Percentiles rank a stretch among this genome's conserved stretches.
These are phyloP conservation scores for Penaeus vannamei DNA, from an alignment of 1,140 invertebrate species.

Conservation along the genomic window DNA sequence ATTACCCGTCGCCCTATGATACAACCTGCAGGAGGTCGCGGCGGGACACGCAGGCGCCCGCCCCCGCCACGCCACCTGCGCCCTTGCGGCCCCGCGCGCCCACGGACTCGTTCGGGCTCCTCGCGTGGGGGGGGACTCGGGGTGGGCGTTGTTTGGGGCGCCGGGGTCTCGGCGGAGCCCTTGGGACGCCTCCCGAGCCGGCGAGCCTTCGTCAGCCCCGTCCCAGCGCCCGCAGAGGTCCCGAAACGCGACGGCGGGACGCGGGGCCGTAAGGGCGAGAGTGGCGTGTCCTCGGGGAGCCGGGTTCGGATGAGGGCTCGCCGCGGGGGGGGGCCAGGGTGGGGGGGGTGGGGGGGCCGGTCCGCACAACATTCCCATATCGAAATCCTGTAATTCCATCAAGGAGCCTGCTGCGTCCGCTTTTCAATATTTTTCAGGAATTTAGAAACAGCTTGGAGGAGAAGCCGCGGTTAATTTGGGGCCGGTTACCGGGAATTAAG, in stretches of 20 bases:
- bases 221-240: too few species aligned
- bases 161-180: too few species aligned
- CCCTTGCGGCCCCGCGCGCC: not conserved
- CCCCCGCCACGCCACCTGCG: not conserved
- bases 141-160: too few species aligned
- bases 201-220: too few species aligned
- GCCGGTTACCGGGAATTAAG: constrained; percentile 53
- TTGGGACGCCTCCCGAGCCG: too few species aligned
- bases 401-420: constrained; percentile 52
- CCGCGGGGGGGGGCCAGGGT: not conserved
- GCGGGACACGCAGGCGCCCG: not conserved
- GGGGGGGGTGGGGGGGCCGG: constrained; percentile 39
- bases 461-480: constrained; percentile 61
- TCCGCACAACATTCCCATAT: constrained; percentile 58
- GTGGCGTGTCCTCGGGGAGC: not conserved
- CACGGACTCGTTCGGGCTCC: too few species aligned
- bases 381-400: constrained; percentile 64
- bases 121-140: too few species aligned
- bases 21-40: constrained; percentile 60
- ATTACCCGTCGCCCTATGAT: constrained; percentile 63
- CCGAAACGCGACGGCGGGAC: not conserved
- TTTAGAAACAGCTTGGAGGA: constrained; percentile 53
- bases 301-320: constrained; percentile 29
- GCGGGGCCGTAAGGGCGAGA: constrained; percentile 6
- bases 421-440: constrained; percentile 64